phyloP scores from a whole-genome alignment of 2,797 vertebrate species.

The Crocodylus rhombifer region DNA sequence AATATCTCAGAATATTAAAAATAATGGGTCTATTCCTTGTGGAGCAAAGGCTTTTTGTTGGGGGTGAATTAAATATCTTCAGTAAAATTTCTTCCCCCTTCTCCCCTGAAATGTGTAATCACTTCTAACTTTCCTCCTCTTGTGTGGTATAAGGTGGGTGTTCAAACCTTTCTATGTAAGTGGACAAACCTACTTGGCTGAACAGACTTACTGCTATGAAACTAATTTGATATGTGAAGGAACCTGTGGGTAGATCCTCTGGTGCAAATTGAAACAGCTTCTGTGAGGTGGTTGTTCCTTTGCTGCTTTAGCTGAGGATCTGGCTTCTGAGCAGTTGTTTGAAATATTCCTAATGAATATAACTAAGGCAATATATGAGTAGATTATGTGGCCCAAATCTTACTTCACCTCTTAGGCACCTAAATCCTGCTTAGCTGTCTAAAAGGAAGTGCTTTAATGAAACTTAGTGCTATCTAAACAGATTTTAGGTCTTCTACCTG shows the following conservation, averaged over 20 bases:
- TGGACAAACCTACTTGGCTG: constrained; percentile 37
- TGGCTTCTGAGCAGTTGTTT: background rate
- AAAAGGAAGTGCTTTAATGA: too few relatives aligned
- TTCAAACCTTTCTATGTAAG: background rate
- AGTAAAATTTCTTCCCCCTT: background rate
- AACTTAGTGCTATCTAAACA: too few relatives aligned
- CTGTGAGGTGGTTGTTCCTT: background rate
- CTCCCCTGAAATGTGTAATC: background rate
- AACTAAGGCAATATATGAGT: constrained; percentile 7
- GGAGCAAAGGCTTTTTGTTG: constrained; percentile 18
- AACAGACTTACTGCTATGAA: background rate
- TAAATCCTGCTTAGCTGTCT: too few relatives aligned
- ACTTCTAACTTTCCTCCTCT: background rate
- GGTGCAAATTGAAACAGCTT: background rate
- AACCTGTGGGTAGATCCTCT: background rate
- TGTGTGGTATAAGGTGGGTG: background rate
- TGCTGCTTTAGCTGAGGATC: background rate
- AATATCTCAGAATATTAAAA: constrained; percentile 13
- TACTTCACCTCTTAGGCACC: too few relatives aligned
- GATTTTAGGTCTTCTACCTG: too few relatives aligned
- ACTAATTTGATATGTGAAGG: constrained; percentile 20
- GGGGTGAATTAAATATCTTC: background rate
- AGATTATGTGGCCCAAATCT: background rate
- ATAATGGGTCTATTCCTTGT: background rate
- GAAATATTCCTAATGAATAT: background rate